A percentile compares a stretch with the other conserved stretches of the same genome.
These are phyloP conservation scores for Archips crataeganus DNA, from an alignment of 2,888 invertebrate species.

Conservation along the genomic window DNA sequence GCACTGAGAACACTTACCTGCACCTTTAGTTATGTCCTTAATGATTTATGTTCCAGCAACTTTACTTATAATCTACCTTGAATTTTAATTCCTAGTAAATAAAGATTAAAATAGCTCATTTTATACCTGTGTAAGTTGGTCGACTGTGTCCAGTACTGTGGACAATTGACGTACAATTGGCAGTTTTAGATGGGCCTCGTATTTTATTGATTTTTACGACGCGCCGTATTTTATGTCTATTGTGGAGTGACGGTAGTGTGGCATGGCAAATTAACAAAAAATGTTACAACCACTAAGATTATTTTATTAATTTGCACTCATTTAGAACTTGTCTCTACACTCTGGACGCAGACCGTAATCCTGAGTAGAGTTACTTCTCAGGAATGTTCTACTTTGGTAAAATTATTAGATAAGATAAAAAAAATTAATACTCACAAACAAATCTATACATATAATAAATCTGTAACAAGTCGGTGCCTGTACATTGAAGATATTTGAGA, in stretches of 20 bases:
- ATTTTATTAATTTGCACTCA: too few relatives aligned
- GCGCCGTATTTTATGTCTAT: constrained; percentile 67
- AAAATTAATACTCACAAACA: too few relatives aligned
- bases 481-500: too few relatives aligned
- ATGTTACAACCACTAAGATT: constrained; percentile 4
- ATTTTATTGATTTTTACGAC: constrained; percentile 75
- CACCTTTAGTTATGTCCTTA: constrained; percentile 58
- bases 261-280: constrained; percentile 55
- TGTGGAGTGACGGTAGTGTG: constrained; percentile 54
- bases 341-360: too few relatives aligned
- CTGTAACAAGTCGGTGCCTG: too few relatives aligned
- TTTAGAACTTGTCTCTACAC: too few relatives aligned
- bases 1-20: constrained; percentile 63
- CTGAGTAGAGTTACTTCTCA: too few relatives aligned
- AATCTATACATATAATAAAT: too few relatives aligned
- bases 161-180: constrained; percentile 73
- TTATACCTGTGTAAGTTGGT: constrained; percentile 15
- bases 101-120: constrained; percentile 45
- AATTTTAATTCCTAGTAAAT: constrained; percentile 30
- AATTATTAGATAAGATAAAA: too few relatives aligned
- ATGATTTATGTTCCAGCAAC: constrained; percentile 57
- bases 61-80: constrained; percentile 16
- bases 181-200: constrained; percentile 62
- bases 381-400: too few relatives aligned
- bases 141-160: constrained; percentile 54